phyloP scores from a whole-genome alignment of 2,113 vertebrate genomes.

The Romanogobio albipinnatus region DNA sequence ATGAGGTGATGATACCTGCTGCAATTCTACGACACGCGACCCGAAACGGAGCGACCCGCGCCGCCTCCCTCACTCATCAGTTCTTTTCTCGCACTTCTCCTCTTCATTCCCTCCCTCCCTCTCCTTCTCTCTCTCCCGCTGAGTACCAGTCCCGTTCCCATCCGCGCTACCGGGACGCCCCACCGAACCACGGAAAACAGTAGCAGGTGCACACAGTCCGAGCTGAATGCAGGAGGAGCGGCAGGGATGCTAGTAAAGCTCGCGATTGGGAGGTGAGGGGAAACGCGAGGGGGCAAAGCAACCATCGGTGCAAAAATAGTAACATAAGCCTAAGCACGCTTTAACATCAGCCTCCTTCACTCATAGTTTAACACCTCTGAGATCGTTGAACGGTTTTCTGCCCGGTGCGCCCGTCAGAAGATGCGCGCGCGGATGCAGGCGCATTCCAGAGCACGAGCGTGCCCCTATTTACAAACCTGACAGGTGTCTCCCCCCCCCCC shows the following conservation, averaged over 20 bases:
- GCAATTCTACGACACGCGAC: conserved; percentile 36
- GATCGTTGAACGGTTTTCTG: neutral
- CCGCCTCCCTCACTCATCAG: conserved; percentile 18
- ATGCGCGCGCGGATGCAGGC: conserved; percentile 33
- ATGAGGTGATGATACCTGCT: conserved; percentile 27
- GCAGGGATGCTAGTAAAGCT: conserved; percentile 8
- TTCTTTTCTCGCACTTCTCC: conserved; percentile 14
- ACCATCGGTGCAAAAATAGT: conserved; percentile 41
- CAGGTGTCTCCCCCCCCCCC: conserved; percentile 50
- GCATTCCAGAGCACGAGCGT: conserved; percentile 61
- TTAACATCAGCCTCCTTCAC: conserved; percentile 24
- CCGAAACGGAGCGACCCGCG: conserved; percentile 25
- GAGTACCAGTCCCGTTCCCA: conserved; percentile 20
- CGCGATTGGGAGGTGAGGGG: conserved; percentile 15
- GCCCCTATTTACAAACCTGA: conserved; percentile 38
- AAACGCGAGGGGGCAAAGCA: conserved; percentile 27
- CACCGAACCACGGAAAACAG: conserved; percentile 53
- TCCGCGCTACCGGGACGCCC: conserved; percentile 50
- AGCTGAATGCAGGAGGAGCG: conserved; percentile 48
- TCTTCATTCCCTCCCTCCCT: conserved; percentile 26
- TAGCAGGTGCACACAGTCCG: conserved; percentile 56
- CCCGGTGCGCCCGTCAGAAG: conserved; percentile 23
- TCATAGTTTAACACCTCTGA: conserved; percentile 20
- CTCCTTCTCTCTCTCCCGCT: neutral
- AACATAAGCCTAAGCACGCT: conserved; percentile 37